These are phyloP conservation scores for Magallana gigas DNA, from an alignment of 1,140 invertebrate species.

Conservation along the genomic window DNA sequence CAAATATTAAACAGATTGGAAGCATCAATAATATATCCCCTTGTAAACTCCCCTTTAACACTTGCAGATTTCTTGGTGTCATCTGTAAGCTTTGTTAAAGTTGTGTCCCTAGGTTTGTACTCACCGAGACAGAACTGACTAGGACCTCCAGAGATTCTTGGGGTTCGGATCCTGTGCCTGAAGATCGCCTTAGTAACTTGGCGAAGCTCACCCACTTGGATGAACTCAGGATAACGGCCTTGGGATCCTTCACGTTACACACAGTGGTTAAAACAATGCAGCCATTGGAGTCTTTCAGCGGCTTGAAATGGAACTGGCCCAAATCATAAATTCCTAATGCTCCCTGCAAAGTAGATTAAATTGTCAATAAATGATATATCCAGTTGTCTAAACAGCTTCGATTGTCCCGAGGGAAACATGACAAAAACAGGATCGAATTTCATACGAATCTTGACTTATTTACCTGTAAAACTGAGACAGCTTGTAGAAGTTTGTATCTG, in stretches of 20 bases:
- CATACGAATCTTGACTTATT: too few relatives aligned
- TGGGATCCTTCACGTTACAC: constrained; percentile 90
- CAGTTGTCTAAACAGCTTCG: not conserved
- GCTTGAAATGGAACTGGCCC: constrained; percentile 94
- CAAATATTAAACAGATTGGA: too few relatives aligned
- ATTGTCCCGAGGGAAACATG: too few relatives aligned
- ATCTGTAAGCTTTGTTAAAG: too few relatives aligned
- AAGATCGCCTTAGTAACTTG: constrained; percentile 52
- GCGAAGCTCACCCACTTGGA: constrained; percentile 88
- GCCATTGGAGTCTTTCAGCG: constrained; percentile 91
- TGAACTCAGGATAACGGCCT: constrained; percentile 82
- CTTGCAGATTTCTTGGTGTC: too few relatives aligned
- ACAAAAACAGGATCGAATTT: too few relatives aligned
- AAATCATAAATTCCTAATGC: constrained; percentile 94
- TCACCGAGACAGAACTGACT: constrained; percentile 67
- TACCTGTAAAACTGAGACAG: constrained; percentile 95
- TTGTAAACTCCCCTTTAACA: too few relatives aligned
- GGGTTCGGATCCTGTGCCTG: constrained; percentile 34
- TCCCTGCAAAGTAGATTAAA: constrained; percentile 79
- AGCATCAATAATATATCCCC: too few relatives aligned
- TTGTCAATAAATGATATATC: constrained; percentile 10
- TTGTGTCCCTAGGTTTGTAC: constrained; percentile 33
- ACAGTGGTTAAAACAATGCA: constrained; percentile 94
- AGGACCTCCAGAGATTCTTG: constrained; percentile 84
- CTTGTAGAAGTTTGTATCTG: constrained; percentile 93